Base-by-base conservation (phyloP, 2,797 vertebrate genomes). In the Muraenolepis orangiensis region DNA sequence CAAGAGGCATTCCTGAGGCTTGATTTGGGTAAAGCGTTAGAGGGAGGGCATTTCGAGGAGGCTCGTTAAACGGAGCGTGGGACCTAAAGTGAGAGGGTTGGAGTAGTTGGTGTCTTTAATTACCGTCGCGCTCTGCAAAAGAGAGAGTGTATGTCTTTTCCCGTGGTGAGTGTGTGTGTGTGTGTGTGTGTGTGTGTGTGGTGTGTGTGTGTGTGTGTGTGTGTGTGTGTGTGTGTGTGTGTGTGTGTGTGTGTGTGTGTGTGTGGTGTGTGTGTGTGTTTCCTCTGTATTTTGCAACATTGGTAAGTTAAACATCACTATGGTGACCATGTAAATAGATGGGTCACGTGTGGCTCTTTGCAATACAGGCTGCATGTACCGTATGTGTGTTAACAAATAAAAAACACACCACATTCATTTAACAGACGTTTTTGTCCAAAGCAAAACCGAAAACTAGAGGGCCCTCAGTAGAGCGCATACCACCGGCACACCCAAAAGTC, bases 31-130 rank as follows among this genome's bases (percentile, higher is more conserved):
- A 78, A 82, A 78, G 87, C 87, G 88, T 84, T 57, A 71, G 78
- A 73, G 72, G 32, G 32, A 82, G 32, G 32, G 82, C 30, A 0
- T 83, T 82, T 89, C 89, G 85, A 83, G 82, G 86, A 80, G 79
- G 76, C 61, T 73, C 76, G 76, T 42, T 76, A 67, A 86, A 81
- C 69, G 16, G 79, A 84, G 81, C 76, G 70, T 90, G 89, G 81
- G 87, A 86, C 76, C 20, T 72, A 8, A 71, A 86, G 71, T 82
- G 85, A 82, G 81, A 86, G 84, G 61, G 74, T 81, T 75, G 32
- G 81, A 61, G 3, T 57, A 75, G 80, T 73, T 83, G 85, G 82
- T 87, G 87, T 81, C 90, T 90, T 82, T 91, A 89, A 90, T 92
- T 92, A 87, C 71, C 23, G 82, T 79, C 73, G 64, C 68, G 23